Base-by-base conservation (phyloP, 2,797 vertebrate genomes). In the Helicolenus hilgendorfi region DNA sequence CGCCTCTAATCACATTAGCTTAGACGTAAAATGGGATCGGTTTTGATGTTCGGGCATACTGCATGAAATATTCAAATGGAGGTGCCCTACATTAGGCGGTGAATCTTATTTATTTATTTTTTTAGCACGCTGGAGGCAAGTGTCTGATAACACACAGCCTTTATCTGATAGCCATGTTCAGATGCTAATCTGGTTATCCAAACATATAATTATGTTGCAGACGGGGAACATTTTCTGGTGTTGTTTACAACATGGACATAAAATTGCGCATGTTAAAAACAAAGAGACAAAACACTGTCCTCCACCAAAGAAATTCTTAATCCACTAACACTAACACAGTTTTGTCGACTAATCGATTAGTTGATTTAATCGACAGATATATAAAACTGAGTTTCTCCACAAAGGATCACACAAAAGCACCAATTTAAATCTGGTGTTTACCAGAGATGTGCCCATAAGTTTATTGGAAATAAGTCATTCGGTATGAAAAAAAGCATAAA, bases 51-150 rank as follows among this genome's bases (percentile, higher is more conserved):
- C 15, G 10, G 81, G 72, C 78, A 60, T 56, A 73, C 60, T 38
- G 87, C 88, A 94, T 94, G 49, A 94, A 95, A 94, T 93, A 94
- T 95, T 94, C 72, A 95, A 87, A 90, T 83, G 1, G 88, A 88
- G 89, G 77, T 90, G 93, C 36, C 92, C 92, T 95, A 94, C 88
- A 94, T 95, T 91, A 84, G 78, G 55, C 53, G 7, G 55, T 76
- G 81, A 78, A 78, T 84, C 58, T 92, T 77, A 36, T 58, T 38
- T 20, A 38, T 45, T 53, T 36, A 29, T 72, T 72, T 80, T 76
- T 72, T 59, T 20, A 53, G 83, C 76, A 71, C 76, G 82, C 87
- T 88, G 62, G 84, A 88, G 82, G 84, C 76, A 9, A 85, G 75
- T 35, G 49, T 88, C 79, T 91, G 84, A 85, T 91, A 89, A 87